Evolutionary conservation across 2,888 invertebrate genomes (phyloP), one percentile per base, ranked within the genome.

Genomic region (Epiblema foenella): DNA sequence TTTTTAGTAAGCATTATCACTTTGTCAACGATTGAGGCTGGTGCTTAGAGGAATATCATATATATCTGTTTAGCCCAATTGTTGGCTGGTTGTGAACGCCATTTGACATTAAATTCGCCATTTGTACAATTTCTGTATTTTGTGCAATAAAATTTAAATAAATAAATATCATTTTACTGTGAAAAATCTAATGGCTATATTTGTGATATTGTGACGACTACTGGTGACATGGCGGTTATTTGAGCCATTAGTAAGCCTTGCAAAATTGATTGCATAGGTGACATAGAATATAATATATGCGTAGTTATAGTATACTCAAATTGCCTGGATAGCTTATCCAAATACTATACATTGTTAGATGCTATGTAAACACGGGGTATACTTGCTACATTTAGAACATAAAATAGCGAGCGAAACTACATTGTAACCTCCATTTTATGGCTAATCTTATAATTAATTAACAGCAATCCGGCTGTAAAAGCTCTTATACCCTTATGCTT

Each of bases 401-500:
- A 20, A 18, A 39, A 64, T 54, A 17, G 64, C 52, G 24, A 37
- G 20, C 20, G 18, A 33, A n/a, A 54, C 37, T 52, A 71, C 66
- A 56, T 39, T 62, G 66, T 71, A 67, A 33, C 62, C 58, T 39
- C 12, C 20, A 51, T 49, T 66, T 71, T 67, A 67, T 56, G 18
- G 56, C 51, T 49, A 12, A 49, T 60, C 62, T 24, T 12, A 33
- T 71, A 67, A 65, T 71, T 71, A 67, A 62, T 71, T 60, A 66
- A 67, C 60, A 29, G 54, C 66, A 56, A 66, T 54, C 42, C 17
- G 54, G 71, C 60, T 18, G 56, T 66, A 67, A 71, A 71, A 33
- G 12, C 24, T 54, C 57, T 69, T 64, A 52, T 69, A 62, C 29
- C 11, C 63, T 20, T 51, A 63, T 37, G 64, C 52, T 66, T 66